Conservation (phyloP, 2,113 vertebrate genomes). For the Diadophis punctatus region DNA sequence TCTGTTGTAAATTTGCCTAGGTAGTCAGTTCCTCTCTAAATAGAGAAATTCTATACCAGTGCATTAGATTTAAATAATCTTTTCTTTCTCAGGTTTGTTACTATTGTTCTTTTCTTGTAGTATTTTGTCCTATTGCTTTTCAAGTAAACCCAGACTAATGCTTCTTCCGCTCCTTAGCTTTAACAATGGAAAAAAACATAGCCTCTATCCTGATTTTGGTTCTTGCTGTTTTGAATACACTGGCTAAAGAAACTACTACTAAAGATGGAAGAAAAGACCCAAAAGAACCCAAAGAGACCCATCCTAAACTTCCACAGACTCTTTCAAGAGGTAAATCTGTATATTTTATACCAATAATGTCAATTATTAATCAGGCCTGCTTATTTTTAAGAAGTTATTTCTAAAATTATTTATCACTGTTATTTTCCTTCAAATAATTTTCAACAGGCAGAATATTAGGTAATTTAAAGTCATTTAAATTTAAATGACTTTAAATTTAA, state of each 20-base stretch:
- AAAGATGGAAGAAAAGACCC: slow-evolving; percentile 59
- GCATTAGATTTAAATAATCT: neutral
- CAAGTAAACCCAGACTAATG: neutral
- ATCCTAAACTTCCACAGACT: slow-evolving; percentile 79
- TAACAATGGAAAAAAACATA: slow-evolving; percentile 75
- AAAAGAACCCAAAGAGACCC: slow-evolving; percentile 55
- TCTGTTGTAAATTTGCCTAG: neutral
- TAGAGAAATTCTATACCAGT: neutral
- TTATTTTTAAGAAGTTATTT: neutral
- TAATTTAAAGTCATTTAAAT: neutral
- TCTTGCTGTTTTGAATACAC: slow-evolving; percentile 67
- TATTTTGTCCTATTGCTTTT: neutral
- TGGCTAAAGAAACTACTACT: slow-evolving; percentile 76
- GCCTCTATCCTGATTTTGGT: slow-evolving; percentile 76
- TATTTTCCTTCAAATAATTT: rapidly evolving
- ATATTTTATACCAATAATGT: neutral
- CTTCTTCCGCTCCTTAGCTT: slow-evolving; percentile 40
- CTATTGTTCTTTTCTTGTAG: neutral
- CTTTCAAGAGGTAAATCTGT: slow-evolving; percentile 85
- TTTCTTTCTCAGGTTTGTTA: neutral
- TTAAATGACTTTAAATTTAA: no score
- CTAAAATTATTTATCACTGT: no score
- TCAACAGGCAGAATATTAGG: neutral
- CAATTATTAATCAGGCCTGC: neutral
- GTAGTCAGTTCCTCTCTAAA: neutral